Evolutionary conservation across 2,888 invertebrate genomes (phyloP).

Genomic region (Hololepta plana): DNA sequence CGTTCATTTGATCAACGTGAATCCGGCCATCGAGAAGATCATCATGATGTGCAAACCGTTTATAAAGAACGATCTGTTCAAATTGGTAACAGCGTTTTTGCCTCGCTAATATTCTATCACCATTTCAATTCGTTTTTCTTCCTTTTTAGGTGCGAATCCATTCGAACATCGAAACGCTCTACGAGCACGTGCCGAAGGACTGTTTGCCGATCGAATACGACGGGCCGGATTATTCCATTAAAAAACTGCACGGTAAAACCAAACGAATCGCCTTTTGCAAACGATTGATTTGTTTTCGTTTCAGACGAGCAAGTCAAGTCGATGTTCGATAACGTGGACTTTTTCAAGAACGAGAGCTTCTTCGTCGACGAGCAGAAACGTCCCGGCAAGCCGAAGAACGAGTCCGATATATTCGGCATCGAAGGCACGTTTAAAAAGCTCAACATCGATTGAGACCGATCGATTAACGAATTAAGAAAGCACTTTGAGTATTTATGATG

Average conservation of each 20-base stretch:
- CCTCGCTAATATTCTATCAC: too few relatives aligned
- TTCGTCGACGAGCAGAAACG: constrained; percentile 37
- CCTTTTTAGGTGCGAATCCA: constrained; percentile 9
- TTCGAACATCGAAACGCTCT: constrained; percentile 6
- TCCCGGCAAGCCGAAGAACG: constrained; percentile 41
- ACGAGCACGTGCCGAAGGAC: constrained; percentile 8
- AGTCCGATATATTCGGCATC: constrained; percentile 39
- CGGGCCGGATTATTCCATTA: constrained; percentile 5
- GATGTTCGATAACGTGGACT: constrained; percentile 19
- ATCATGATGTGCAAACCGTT: too few relatives aligned
- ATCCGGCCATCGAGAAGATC: too few relatives aligned
- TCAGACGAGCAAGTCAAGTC: constrained; percentile 13
- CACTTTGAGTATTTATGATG: too few relatives aligned
- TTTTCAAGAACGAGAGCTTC: constrained; percentile 26
- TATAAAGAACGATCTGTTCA: too few relatives aligned
- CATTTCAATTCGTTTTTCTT: too few relatives aligned
- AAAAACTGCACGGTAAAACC: constrained; percentile 3
- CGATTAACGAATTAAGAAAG: too few relatives aligned
- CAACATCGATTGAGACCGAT: constrained; percentile 46
- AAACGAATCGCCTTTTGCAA: too few relatives aligned
- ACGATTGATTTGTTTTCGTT: constrained; percentile 1
- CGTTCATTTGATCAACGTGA: too few relatives aligned
- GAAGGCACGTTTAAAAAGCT: constrained; percentile 58
- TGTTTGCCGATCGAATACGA: constrained; percentile 9
- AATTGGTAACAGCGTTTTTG: too few relatives aligned